Conservation (phyloP, 2,888 invertebrate species). For the Coelopa pilipes region DNA sequence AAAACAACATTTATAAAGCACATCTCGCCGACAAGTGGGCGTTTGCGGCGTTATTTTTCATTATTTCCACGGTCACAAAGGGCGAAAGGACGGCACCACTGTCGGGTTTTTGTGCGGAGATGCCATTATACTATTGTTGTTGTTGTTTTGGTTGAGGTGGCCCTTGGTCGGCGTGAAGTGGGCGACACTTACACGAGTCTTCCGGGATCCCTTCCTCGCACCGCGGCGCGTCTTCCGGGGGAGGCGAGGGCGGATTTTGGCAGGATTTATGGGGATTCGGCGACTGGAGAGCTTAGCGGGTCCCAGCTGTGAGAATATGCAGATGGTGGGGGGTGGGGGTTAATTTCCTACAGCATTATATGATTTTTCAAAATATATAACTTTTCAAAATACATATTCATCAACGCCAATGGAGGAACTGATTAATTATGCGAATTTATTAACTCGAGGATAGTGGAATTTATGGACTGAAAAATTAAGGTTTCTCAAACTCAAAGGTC, state of each 20-base stretch:
- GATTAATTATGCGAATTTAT: no score
- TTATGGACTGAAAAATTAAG: no score
- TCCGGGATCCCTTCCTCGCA: not conserved
- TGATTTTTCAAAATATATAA: no score
- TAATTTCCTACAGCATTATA: no score
- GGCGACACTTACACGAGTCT: conserved; percentile 7
- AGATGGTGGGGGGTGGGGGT: no score
- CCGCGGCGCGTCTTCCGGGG: not conserved
- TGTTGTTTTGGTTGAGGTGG: not conserved
- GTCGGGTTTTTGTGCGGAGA: not conserved
- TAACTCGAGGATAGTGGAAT: no score
- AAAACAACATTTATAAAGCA: conserved; percentile 40
- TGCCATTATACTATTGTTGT: conserved; percentile 9
- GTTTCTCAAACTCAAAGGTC: no score
- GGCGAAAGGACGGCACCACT: not conserved
- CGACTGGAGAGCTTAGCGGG: not conserved
- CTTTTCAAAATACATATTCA: no score
- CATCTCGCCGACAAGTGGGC: conserved; percentile 33
- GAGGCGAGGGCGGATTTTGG: not conserved
- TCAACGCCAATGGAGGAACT: no score
- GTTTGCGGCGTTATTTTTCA: conserved; percentile 36
- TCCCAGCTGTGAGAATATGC: no score
- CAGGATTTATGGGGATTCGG: not conserved
- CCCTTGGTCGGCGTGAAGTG: conserved; percentile 15
- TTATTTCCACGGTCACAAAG: conserved; percentile 28